Evolutionary conservation across 2,797 vertebrate species (phyloP), one percentile per base, ranked within the genome.

Genomic region (Emydoidea blandingii): DNA sequence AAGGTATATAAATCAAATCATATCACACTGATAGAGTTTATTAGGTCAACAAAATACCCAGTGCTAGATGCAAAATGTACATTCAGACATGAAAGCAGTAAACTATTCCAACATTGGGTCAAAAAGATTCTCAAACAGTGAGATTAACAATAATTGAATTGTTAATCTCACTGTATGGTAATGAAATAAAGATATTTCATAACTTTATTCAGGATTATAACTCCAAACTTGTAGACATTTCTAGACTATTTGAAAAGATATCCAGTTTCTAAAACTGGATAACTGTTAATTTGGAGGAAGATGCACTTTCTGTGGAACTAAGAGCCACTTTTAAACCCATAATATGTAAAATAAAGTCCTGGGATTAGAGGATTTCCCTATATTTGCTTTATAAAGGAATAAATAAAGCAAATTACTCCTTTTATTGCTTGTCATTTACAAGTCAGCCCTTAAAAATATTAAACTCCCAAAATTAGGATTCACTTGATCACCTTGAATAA

Each of bases 1-100:
- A 74, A 88, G 10, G 16, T 29, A 25, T 27, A 56, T 50, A 59
- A 92, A 91, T 6, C 91, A 47, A 94, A 80, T 50, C 52, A n/a
- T 12, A 12, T 25, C 19, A 19, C 41, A 3, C 6, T 81, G 59
- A n/a, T 34, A 10, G 27, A 62, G 37, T 53, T 80, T 12, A 12
- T 81, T 18, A 76, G 3, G 12, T 49, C 15, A 44, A 25, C 2
- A 84, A 82, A 85, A 19, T 5, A 3, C 19, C 5, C 18, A 23
- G 14, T 50, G 31, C 0, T 62, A 3, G 76, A 79, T 8, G 23
- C 78, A 80, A 82, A 76, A 3, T 0, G 4, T 8, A 3, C 14
- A 5, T 5, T 74, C 53, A 54, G 47, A 84, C 59, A 19, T 27
- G 62, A 90, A 84, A 57, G 34, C 34, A 65, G 16, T n/a, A n/a